Base-by-base conservation (phyloP, 2,888 invertebrate genomes). In the Mesoligia furuncula region DNA sequence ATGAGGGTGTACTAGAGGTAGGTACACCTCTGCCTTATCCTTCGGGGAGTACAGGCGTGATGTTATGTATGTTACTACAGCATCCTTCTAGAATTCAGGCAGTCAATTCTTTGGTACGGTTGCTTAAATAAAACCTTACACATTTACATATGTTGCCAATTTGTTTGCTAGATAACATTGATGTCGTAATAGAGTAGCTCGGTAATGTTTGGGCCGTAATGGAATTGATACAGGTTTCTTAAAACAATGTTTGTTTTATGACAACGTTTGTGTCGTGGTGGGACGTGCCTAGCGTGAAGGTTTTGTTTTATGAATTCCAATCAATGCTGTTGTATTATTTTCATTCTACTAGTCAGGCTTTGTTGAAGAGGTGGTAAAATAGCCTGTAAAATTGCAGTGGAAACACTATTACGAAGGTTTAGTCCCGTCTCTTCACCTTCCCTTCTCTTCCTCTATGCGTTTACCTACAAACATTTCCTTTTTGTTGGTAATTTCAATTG, bases 171-270 rank as follows among this genome's bases (percentile, higher is more conserved):
- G 27, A 84, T 59, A 80, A 79, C 69, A 73, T 73, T 75, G 77
- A 75, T 87, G 77, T 79, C 79, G 86, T 83, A 86, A 87, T 73
- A 68, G 24, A 76, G 80, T 73, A 79, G 61, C 70, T 70, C n/a
- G 36, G 75, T 66, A 73, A 85, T 87, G 73, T 81, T 78, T 27
- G 67, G 48, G 67, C 66, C 54, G 70, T 79, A 77, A 84, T 75
- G 77, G 57, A 75, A 75, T 83, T 84, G 62, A 85, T 74, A 84
- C 79, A 76, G 73, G 80, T 71, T 76, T 83, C 76, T 76, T 68
- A 71, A 70, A 83, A 61, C 51, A 82, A 82, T 79, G 71, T 85
- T 81, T 83, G 75, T 65, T 83, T 79, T 65, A 64, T 45, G 77
- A 72, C 73, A 64, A 64, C n/a, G 61, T 70, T 68, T 13, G 61